Evolutionary conservation across 1,140 invertebrate genomes (phyloP), one percentile per base, ranked within the genome.

Genomic region (Drosophila tropicalis): DNA sequence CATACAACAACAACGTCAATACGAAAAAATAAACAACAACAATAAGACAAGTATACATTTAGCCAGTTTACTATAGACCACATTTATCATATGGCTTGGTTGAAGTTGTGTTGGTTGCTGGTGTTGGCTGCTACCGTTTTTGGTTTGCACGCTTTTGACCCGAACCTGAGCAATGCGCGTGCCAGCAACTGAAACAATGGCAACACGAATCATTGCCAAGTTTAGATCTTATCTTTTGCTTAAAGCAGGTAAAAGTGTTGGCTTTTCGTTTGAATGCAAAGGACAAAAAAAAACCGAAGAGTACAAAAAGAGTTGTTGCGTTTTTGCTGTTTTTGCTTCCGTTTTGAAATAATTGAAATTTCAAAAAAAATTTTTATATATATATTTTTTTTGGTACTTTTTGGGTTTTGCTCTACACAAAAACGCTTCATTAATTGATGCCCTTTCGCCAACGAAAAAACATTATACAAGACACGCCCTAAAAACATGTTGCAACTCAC

Each of bases 61-160:
- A 56, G 41, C 39, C 19, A 60, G 64, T 58, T 22, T 32, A 15
- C n/a, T 51, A 51, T 64, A 61, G 55, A 36, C 13, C 67, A 55
- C 74, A 76, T 76, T 76, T 76, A 76, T 76, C 74, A 76, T 29
- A 17, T 32, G 55, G 29, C n/a, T 57, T 32, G 55, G 17, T 9
- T 58, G 32, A 5, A 12, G 55, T 17, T 36, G 13, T 29, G 22
- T 32, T 13, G 29, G 29, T 15, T 34, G 15, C 29, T 34, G 29
- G 5, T 57, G 55, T 13, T 61, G 44, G 15, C 44, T 62, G 83
- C 83, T 83, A 89, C 84, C 70, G 80, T 79, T 89, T 87, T 34
- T 51, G 69, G 70, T 60, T 47, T 80, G 79, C 83, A 87, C 83
- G 83, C 84, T 87, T 89, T 87, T 87, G 83, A 87, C 83, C 83